phyloP scores from a whole-genome alignment of 2,797 vertebrate species.

The Coreius guichenoti region DNA sequence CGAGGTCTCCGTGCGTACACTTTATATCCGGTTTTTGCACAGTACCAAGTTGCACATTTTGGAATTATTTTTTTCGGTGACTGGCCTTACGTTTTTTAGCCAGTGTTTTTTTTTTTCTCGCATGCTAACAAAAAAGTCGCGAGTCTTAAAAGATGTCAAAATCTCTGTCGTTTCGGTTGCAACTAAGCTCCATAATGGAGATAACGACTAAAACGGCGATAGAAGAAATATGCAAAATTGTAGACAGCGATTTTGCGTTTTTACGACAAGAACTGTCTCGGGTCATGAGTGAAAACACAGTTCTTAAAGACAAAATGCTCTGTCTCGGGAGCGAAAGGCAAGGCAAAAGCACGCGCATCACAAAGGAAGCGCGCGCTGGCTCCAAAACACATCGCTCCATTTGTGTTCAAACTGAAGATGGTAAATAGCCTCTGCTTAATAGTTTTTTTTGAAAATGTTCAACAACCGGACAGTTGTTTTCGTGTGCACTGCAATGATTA shows the following conservation, averaged over 20 bases:
- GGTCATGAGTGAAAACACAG: slow-evolving; percentile 67
- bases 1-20: neutral
- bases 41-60: slow-evolving; percentile 15
- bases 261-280: slow-evolving; percentile 70
- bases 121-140: neutral
- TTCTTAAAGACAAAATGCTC: slow-evolving; percentile 67
- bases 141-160: slow-evolving; percentile 21
- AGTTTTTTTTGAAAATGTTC: neutral
- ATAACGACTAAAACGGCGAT: slow-evolving; percentile 70
- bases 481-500: neutral
- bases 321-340: slow-evolving; percentile 68
- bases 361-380: slow-evolving; percentile 37
- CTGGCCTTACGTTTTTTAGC: neutral
- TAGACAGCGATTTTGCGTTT: slow-evolving; percentile 73
- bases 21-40: neutral
- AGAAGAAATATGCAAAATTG: slow-evolving; percentile 71
- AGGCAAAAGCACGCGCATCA: slow-evolving; percentile 30
- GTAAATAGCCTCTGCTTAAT: neutral
- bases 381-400: slow-evolving; percentile 65
- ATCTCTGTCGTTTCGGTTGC: slow-evolving; percentile 65
- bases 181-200: slow-evolving; percentile 77
- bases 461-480: slow-evolving; percentile 22
- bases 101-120: neutral
- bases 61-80: neutral
- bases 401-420: slow-evolving; percentile 67